phyloP scores from a whole-genome alignment of 1,140 invertebrate genomes.

The Pogonomyrmex californicus region DNA sequence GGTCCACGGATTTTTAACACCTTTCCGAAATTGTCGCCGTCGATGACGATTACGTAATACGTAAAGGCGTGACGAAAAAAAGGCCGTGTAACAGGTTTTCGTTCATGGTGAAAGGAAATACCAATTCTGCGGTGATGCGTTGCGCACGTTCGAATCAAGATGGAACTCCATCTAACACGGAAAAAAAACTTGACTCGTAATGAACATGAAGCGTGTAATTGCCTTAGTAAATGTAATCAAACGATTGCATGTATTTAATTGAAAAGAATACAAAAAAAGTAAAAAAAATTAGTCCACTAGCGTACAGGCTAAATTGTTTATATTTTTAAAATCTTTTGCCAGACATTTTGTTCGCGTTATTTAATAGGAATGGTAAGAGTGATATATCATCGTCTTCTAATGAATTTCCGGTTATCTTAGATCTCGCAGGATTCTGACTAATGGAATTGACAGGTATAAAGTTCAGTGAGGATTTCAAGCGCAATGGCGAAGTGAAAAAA shows the following conservation, averaged over 20 bases:
- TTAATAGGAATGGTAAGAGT: constrained; percentile 1
- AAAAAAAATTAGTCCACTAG: neutral
- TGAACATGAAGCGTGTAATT: constrained; percentile 8
- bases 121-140: constrained; percentile 71
- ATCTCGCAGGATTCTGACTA: neutral
- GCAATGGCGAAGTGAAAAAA: constrained; percentile 7
- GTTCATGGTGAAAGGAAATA: constrained; percentile 74
- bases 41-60: constrained; percentile 53
- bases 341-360: constrained; percentile 7
- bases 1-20: constrained; percentile 48
- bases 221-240: neutral
- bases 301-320: neutral
- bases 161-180: constrained; percentile 49
- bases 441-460: constrained; percentile 1
- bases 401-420: constrained; percentile 7
- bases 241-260: neutral
- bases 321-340: neutral
- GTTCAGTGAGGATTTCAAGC: constrained; percentile 29
- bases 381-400: neutral
- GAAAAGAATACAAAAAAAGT: no score
- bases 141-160: constrained; percentile 63
- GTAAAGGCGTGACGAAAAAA: constrained; percentile 50
- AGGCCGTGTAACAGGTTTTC: constrained; percentile 69
- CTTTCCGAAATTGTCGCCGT: constrained; percentile 51
- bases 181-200: constrained; percentile 63